phyloP scores from a whole-genome alignment of 2,888 invertebrate species.

The Nymphalis c-album region DNA sequence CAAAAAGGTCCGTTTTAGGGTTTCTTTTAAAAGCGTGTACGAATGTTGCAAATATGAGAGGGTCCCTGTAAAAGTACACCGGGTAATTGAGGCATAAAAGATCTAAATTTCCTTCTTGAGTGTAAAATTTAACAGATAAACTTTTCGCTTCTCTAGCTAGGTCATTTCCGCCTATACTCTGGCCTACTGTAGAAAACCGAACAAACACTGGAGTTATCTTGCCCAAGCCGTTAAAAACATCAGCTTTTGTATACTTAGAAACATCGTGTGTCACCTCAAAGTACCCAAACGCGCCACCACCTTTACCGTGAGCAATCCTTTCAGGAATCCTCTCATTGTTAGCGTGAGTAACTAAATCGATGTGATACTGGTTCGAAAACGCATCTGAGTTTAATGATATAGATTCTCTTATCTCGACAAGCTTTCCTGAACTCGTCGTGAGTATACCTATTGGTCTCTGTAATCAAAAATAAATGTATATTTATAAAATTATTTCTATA shows the following conservation, averaged over 20 bases:
- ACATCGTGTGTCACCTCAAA: conserved; percentile 95
- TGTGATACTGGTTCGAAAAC: conserved; percentile 45
- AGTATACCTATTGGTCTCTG: conserved; percentile 79
- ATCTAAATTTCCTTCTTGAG: conserved; percentile 96
- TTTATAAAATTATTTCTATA: background rate
- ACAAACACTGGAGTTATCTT: conserved; percentile 90
- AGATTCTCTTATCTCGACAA: conserved; percentile 85
- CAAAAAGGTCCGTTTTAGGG: conserved; percentile 87
- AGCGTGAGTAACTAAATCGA: conserved; percentile 82
- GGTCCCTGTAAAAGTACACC: conserved; percentile 95
- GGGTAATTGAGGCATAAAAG: conserved; percentile 96
- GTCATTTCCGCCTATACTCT: conserved; percentile 95
- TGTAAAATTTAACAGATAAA: conserved; percentile 96
- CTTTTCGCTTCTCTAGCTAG: conserved; percentile 95
- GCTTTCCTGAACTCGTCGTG: conserved; percentile 88
- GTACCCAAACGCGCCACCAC: conserved; percentile 93
- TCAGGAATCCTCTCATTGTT: conserved; percentile 96
- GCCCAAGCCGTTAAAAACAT: conserved; percentile 88
- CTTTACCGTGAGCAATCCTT: conserved; percentile 97
- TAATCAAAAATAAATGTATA: conserved; percentile 39
- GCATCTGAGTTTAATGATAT: conserved; percentile 87
- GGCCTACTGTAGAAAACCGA: conserved; percentile 92
- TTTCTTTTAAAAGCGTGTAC: conserved; percentile 98
- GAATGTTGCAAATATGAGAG: conserved; percentile 95
- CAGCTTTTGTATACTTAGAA: conserved; percentile 88